Evolutionary conservation across 2,888 invertebrate species (phyloP).

Genomic region (Odontocolon sp.): DNA sequence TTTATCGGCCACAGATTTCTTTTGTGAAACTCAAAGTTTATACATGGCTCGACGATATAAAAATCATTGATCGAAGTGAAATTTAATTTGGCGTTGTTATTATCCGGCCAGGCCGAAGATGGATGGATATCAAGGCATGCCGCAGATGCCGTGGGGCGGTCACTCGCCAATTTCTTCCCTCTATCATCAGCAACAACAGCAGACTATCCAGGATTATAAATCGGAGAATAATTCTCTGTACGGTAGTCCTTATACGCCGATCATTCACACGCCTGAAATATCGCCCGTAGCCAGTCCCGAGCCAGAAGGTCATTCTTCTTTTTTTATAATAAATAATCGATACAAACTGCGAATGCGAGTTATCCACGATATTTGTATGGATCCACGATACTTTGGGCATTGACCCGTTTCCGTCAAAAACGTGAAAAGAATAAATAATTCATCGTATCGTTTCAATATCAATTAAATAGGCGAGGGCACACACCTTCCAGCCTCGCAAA

Average conservation of each 20-base stretch:
- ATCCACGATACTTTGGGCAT: no score
- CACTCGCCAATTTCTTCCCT: constrained; percentile 80
- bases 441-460: constrained; percentile 14
- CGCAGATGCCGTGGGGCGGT: constrained; percentile 79
- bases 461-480: constrained; percentile 73
- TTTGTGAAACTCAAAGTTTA: not conserved
- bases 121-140: constrained; percentile 79
- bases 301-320: constrained; percentile 83
- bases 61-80: constrained; percentile 26
- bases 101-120: constrained; percentile 76
- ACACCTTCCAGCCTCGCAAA: constrained; percentile 76
- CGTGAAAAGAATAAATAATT: constrained; percentile 7
- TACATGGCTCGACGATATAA: not conserved
- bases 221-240: constrained; percentile 80
- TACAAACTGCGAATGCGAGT: no score
- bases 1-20: not conserved
- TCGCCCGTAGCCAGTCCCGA: constrained; percentile 93
- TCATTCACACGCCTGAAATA: constrained; percentile 90
- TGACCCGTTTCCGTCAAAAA: no score
- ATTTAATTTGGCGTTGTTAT: constrained; percentile 27
- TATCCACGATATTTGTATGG: no score
- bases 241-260: constrained; percentile 80
- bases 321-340: constrained; percentile 14
- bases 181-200: constrained; percentile 81
- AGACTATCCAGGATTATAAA: constrained; percentile 79